Evolutionary conservation across 1,140 invertebrate genomes (phyloP).

Genomic region (Hesperophylax magnus): DNA sequence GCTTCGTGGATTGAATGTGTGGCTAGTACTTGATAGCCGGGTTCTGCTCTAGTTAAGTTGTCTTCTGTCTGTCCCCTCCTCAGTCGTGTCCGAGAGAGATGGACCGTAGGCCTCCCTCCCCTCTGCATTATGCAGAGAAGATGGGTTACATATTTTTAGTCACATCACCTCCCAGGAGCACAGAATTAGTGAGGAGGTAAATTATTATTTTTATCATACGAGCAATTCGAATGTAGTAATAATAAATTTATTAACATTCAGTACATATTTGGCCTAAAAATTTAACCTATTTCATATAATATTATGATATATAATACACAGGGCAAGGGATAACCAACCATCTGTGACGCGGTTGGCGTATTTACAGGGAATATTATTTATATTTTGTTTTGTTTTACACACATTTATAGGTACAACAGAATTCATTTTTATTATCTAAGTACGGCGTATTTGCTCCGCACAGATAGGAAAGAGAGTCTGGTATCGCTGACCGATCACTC

Average conservation of each 20-base stretch:
- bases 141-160: too few relatives aligned
- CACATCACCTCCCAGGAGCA: not conserved
- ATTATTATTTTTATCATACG: not conserved
- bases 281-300: conserved; percentile 53
- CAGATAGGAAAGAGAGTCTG: not conserved
- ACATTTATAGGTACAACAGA: conserved; percentile 25
- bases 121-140: not conserved
- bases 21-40: too few relatives aligned
- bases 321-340: not conserved
- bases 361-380: conserved; percentile 41
- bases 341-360: conserved; percentile 21
- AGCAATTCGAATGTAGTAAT: not conserved
- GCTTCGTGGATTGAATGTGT: too few relatives aligned
- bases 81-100: not conserved
- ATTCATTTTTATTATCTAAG: conserved; percentile 9
- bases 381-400: conserved; percentile 1
- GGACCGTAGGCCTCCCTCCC: not conserved
- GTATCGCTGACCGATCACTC: not conserved
- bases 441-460: not conserved
- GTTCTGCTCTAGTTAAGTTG: too few relatives aligned
- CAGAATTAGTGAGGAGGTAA: too few relatives aligned
- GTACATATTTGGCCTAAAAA: conserved; percentile 58
- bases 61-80: too few relatives aligned
- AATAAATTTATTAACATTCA: conserved; percentile 50
- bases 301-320: conserved; percentile 56